phyloP scores from a whole-genome alignment of 2,113 vertebrate genomes.

The Parus major region DNA sequence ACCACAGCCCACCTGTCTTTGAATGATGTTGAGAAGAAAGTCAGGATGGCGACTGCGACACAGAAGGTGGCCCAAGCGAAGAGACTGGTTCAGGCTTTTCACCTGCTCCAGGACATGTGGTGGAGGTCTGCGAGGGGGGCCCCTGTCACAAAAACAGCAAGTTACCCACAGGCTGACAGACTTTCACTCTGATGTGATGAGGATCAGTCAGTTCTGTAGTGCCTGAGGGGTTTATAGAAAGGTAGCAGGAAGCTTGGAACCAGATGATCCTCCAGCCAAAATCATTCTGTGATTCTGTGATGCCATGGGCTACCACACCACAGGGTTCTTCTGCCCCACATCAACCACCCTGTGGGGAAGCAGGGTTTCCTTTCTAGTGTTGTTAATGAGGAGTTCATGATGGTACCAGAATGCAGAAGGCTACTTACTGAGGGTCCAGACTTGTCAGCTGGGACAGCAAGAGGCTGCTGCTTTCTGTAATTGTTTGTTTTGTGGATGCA shows the following conservation, averaged over 20 bases:
- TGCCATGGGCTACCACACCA: neutral
- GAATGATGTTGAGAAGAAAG: slow-evolving; percentile 97
- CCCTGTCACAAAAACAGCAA: slow-evolving; percentile 73
- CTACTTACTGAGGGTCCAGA: slow-evolving; percentile 91
- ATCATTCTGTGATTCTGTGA: neutral
- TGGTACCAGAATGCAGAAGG: neutral
- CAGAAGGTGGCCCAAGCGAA: slow-evolving; percentile 92
- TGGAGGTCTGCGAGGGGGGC: slow-evolving; percentile 91
- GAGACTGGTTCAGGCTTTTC: slow-evolving; percentile 91
- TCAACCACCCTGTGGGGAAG: neutral
- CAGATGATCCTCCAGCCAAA: neutral
- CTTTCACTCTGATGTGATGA: neutral
- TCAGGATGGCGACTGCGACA: slow-evolving; percentile 95
- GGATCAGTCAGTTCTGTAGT: neutral
- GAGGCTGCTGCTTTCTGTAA: slow-evolving; percentile 96
- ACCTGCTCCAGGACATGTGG: slow-evolving; percentile 92
- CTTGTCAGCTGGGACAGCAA: slow-evolving; percentile 95
- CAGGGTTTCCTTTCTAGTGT: neutral
- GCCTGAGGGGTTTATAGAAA: neutral
- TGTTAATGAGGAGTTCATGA: neutral
- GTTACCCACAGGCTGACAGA: neutral
- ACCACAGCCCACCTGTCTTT: slow-evolving; percentile 85
- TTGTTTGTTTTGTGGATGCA: slow-evolving; percentile 96
- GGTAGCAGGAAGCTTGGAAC: neutral
- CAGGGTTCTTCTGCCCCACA: neutral